These are phyloP conservation scores for Heliothis subflexa DNA, from an alignment of 1,140 invertebrate species.

Conservation along the genomic window DNA sequence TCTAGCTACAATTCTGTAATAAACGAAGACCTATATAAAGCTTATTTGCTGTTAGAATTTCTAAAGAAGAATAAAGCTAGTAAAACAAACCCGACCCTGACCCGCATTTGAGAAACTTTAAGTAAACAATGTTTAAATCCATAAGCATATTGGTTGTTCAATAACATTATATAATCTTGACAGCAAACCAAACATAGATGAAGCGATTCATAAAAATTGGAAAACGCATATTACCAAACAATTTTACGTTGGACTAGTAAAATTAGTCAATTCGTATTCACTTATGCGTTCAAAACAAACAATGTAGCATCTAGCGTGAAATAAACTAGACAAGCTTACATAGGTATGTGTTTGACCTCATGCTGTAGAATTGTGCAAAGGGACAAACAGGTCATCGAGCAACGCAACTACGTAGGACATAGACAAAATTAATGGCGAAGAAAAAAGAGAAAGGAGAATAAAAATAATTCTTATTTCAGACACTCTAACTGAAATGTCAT, in stretches of 20 bases:
- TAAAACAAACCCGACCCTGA: too few species aligned
- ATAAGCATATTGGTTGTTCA: background rate
- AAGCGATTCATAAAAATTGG: background rate
- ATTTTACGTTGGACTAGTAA: too few species aligned
- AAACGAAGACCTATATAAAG: too few species aligned
- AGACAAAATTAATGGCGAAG: slow-evolving; percentile 5
- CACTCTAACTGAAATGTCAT: slow-evolving; percentile 29
- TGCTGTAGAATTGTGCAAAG: slow-evolving; percentile 22
- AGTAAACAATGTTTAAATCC: too few species aligned
- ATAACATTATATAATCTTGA: background rate
- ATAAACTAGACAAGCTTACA: background rate
- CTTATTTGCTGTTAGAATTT: too few species aligned
- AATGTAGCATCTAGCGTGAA: background rate
- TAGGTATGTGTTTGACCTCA: slow-evolving; percentile 10
- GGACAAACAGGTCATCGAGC: slow-evolving; percentile 24
- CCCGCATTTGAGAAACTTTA: too few species aligned
- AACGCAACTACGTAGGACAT: slow-evolving; percentile 1
- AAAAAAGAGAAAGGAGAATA: slow-evolving; percentile 30
- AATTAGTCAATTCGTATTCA: background rate
- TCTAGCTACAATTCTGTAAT: too few species aligned
- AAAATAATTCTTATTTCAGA: slow-evolving; percentile 16
- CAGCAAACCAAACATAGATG: background rate
- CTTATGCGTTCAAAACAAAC: background rate
- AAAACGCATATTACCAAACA: too few species aligned
- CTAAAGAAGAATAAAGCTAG: too few species aligned